Percentiles rank a stretch among this genome's conserved stretches.
phyloP scores from a whole-genome alignment of 1,140 invertebrate genomes.

The Leptopilina clavipes region DNA sequence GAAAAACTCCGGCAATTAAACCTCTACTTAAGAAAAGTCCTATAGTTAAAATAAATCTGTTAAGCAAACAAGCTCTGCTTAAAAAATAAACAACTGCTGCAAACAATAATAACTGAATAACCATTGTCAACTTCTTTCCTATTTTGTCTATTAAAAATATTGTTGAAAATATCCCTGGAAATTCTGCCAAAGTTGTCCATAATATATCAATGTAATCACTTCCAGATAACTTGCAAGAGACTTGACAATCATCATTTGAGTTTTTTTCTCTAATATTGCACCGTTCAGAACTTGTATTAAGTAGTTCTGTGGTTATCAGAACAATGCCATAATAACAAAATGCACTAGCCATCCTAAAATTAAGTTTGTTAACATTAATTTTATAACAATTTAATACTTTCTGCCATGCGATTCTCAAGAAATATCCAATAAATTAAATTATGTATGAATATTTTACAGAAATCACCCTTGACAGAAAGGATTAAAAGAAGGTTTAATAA shows the following conservation, averaged over 20 bases:
- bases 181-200: constrained; percentile 96
- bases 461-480: too few relatives aligned
- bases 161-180: constrained; percentile 95
- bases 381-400: too few relatives aligned
- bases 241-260: constrained; percentile 66
- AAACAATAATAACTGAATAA: constrained; percentile 92
- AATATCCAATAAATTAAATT: too few relatives aligned
- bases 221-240: constrained; percentile 83
- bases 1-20: constrained; percentile 94
- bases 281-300: constrained; percentile 80
- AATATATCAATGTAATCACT: constrained; percentile 94
- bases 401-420: too few relatives aligned
- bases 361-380: constrained; percentile 12
- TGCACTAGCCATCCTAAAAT: constrained; percentile 90
- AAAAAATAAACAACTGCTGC: constrained; percentile 87
- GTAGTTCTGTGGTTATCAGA: constrained; percentile 95
- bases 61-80: constrained; percentile 75
- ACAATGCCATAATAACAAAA: constrained; percentile 98
- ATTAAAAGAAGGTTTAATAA: constrained; percentile 28
- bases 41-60: constrained; percentile 86
- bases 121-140: constrained; percentile 95
- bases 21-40: constrained; percentile 92
- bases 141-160: constrained; percentile 93
- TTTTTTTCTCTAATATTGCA: constrained; percentile 62
- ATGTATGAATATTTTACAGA: too few relatives aligned